Conservation (phyloP, 2,113 vertebrate species). For the Lagopus leucura region DNA sequence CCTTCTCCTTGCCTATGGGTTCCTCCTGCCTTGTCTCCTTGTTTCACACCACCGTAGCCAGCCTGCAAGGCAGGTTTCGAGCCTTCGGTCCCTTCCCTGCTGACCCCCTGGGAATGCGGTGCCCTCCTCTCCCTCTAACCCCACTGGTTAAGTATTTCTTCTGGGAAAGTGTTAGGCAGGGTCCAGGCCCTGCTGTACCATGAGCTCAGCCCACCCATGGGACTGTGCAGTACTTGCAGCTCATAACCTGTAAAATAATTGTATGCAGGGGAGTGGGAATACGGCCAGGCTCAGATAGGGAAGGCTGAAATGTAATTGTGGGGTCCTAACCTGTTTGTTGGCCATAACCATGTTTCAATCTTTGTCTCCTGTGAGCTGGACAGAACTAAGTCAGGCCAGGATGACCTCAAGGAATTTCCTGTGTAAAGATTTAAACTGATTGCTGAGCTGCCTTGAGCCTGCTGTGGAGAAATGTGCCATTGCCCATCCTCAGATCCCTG, state of each 20-base stretch:
- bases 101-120: background rate
- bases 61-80: background rate
- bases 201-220: background rate
- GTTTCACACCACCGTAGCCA: background rate
- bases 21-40: background rate
- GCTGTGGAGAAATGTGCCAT: background rate
- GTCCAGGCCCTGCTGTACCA: background rate
- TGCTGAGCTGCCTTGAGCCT: background rate
- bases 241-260: background rate
- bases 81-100: background rate
- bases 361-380: background rate
- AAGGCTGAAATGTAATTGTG: background rate
- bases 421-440: background rate
- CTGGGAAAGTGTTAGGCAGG: rapidly evolving
- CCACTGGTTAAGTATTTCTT: background rate
- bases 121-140: background rate
- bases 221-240: background rate
- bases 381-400: background rate
- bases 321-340: background rate
- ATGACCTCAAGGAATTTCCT: background rate
- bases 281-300: background rate
- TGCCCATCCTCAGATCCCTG: background rate
- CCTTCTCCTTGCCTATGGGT: background rate
- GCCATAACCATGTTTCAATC: background rate
- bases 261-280: background rate